phyloP scores from a whole-genome alignment of 2,888 invertebrate species.

The Anoplius nigerrimus region DNA sequence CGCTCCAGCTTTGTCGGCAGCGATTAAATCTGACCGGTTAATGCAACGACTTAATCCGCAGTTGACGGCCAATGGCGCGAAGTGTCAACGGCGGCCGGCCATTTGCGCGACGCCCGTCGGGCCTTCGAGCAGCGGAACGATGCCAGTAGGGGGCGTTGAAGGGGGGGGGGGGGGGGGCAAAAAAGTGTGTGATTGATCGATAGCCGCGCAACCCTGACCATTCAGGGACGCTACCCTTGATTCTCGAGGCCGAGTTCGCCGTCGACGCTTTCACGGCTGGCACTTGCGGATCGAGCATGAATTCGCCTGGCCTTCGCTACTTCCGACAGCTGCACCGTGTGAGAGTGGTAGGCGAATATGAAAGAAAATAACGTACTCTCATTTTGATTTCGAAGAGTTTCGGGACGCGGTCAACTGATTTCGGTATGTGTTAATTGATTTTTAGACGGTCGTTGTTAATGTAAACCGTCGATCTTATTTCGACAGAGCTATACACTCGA shows the following conservation, averaged over 20 bases:
- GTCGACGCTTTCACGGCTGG: neutral
- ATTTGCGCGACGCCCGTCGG: too few relatives aligned
- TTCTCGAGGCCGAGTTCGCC: constrained; percentile 17
- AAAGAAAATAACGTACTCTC: neutral
- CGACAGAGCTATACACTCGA: too few relatives aligned
- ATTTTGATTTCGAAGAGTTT: too few relatives aligned
- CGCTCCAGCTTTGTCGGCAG: too few relatives aligned
- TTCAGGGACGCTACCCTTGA: constrained; percentile 12
- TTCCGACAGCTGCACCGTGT: neutral
- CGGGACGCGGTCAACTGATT: too few relatives aligned
- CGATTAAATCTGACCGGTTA: neutral
- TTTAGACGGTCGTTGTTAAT: too few relatives aligned
- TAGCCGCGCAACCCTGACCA: constrained; percentile 21
- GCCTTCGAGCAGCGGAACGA: too few relatives aligned
- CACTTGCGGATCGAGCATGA: neutral
- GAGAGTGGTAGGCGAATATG: neutral
- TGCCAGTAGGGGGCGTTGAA: too few relatives aligned
- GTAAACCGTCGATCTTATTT: too few relatives aligned
- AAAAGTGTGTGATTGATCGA: constrained; percentile 34
- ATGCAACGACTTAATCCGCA: constrained; percentile 8
- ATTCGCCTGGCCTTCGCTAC: neutral
- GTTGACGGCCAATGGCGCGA: neutral
- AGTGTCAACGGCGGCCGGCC: neutral
- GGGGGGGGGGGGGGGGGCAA: neutral
- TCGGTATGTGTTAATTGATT: too few relatives aligned